Evolutionary conservation across 2,797 vertebrate species (phyloP).

Genomic region (Acropternis orthonyx): DNA sequence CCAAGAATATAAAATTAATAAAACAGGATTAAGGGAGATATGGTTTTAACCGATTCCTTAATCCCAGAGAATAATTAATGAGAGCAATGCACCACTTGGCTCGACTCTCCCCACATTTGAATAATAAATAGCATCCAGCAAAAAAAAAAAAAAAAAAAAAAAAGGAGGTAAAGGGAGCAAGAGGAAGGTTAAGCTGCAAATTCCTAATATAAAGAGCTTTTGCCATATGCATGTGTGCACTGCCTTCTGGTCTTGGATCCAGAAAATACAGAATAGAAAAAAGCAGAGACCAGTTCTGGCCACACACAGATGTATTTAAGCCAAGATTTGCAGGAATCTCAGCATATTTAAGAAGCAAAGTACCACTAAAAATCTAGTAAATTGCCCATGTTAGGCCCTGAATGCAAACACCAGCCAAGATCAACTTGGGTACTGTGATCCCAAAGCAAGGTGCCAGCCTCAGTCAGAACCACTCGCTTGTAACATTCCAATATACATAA

Average conservation of each 20-base stretch:
- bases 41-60: conserved; percentile 76
- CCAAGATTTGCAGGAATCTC: background rate
- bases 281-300: background rate
- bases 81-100: conserved; percentile 71
- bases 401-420: background rate
- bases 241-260: background rate
- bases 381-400: rapidly evolving
- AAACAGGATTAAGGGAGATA: conserved; percentile 78
- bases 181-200: background rate
- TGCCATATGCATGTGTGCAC: background rate
- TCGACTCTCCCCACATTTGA: conserved; percentile 66
- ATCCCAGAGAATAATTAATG: conserved; percentile 81
- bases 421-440: background rate
- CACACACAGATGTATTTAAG: background rate
- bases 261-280: background rate
- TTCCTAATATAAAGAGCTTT: background rate
- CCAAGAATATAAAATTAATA: conserved; percentile 81
- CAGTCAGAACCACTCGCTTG: background rate
- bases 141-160: background rate
- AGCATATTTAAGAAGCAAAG: background rate
- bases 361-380: background rate
- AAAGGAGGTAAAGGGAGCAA: background rate
- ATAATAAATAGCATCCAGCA: conserved; percentile 69
- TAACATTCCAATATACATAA: background rate
- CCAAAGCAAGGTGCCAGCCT: background rate